Evolutionary conservation across 2,888 invertebrate species (phyloP).

Genomic region (Crioceris asparagi): DNA sequence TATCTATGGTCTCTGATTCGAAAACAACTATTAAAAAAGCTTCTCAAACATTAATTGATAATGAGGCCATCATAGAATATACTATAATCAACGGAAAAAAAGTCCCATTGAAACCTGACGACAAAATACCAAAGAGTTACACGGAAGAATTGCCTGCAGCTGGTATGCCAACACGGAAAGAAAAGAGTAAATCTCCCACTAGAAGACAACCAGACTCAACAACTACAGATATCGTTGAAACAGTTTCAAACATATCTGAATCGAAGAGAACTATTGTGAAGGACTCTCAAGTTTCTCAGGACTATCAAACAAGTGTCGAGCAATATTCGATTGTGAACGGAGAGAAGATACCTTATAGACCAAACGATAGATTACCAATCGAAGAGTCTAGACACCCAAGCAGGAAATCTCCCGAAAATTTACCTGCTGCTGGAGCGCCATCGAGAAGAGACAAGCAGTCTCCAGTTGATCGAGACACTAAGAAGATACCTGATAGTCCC

Average conservation of each 20-base stretch:
- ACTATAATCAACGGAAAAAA: not conserved
- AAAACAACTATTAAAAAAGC: not conserved
- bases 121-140: not conserved
- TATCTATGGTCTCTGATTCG: conserved; percentile 1
- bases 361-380: not conserved
- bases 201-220: not conserved
- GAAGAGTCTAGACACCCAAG: not conserved
- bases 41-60: not conserved
- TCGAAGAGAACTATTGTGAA: conserved; percentile 1
- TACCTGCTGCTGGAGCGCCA: conserved; percentile 9
- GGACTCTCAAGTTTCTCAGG: conserved; percentile 3
- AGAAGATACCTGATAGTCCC: not conserved
- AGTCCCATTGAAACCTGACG: not conserved
- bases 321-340: conserved; percentile 4
- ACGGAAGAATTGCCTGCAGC: conserved; percentile 1
- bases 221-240: not conserved
- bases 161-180: not conserved
- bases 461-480: no score
- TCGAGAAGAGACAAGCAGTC: conserved; percentile 1
- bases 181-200: not conserved
- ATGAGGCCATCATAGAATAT: not conserved
- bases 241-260: not conserved
- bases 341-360: not conserved
- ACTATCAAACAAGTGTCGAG: conserved; percentile 1
- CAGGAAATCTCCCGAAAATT: conserved; percentile 10